Percentiles rank a stretch among this genome's conserved stretches.
Evolutionary conservation across 2,113 vertebrate species (phyloP).

Genomic region (Hippolais icterina): DNA sequence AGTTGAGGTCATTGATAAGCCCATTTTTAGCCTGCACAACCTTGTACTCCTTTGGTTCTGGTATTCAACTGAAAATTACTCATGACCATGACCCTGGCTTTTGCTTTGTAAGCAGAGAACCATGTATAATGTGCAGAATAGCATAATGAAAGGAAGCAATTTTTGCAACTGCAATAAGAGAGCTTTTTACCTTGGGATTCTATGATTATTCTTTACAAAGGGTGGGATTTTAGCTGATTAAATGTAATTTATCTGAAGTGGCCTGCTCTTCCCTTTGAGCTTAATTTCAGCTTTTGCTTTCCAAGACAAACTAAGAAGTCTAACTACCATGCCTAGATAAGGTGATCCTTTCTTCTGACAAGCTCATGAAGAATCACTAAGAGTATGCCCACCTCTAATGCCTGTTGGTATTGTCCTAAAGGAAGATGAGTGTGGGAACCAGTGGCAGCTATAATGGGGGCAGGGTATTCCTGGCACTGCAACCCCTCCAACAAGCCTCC

Average conservation of each 20-base stretch:
- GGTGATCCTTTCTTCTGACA: neutral
- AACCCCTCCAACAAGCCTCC: neutral
- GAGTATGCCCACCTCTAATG: neutral
- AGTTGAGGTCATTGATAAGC: constrained; percentile 31
- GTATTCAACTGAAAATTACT: constrained; percentile 45
- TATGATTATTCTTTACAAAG: neutral
- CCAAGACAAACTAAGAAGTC: constrained; percentile 11
- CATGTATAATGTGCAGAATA: constrained; percentile 27
- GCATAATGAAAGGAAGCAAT: constrained; percentile 59
- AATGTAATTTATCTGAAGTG: constrained; percentile 1
- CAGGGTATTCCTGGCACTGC: neutral
- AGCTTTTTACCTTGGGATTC: constrained; percentile 61
- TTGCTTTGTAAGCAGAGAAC: constrained; percentile 66
- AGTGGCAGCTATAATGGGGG: neutral
- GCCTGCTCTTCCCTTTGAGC: neutral
- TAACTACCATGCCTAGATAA: neutral
- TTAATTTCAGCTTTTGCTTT: constrained; percentile 6
- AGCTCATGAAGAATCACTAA: neutral
- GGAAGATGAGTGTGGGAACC: neutral
- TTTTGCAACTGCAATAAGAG: constrained; percentile 36
- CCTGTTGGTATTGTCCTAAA: neutral
- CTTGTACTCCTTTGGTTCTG: constrained; percentile 51
- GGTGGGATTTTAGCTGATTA: constrained; percentile 33
- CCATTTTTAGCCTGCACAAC: constrained; percentile 19
- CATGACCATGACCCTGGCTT: constrained; percentile 28